These are phyloP conservation scores for Lophotriccus pileatus DNA, from an alignment of 2,797 vertebrate species.

Conservation along the genomic window DNA sequence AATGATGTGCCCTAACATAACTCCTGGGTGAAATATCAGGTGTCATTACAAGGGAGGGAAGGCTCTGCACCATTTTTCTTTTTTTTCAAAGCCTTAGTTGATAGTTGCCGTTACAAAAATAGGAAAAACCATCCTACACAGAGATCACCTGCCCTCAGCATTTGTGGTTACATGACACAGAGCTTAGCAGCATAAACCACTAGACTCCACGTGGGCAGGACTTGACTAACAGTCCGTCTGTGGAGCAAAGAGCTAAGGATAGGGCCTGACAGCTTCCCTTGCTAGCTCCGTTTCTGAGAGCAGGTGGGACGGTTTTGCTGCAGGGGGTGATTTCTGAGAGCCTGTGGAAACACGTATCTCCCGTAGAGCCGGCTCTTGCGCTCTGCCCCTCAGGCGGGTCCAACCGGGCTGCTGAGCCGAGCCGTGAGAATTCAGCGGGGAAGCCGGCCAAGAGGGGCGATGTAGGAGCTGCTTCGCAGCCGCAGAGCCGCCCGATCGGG, in stretches of 20 bases:
- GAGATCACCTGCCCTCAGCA: neutral
- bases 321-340: neutral
- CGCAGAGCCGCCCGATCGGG: too few species aligned
- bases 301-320: neutral
- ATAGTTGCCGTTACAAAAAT: neutral
- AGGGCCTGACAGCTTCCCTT: neutral
- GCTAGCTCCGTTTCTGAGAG: neutral
- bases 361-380: neutral
- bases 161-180: neutral
- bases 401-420: neutral
- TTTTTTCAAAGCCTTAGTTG: neutral
- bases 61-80: neutral
- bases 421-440: accelerated
- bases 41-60: neutral
- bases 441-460: neutral
- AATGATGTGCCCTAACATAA: neutral
- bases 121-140: neutral
- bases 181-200: neutral
- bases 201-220: constrained; percentile 32
- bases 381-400: neutral
- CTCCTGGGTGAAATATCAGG: neutral
- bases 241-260: neutral
- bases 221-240: constrained; percentile 39
- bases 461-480: neutral
- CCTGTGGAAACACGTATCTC: neutral